A percentile compares a stretch with the other conserved stretches of the same genome.
These are phyloP conservation scores for Piscicola geometra DNA, from an alignment of 2,888 invertebrate genomes.

Conservation along the genomic window DNA sequence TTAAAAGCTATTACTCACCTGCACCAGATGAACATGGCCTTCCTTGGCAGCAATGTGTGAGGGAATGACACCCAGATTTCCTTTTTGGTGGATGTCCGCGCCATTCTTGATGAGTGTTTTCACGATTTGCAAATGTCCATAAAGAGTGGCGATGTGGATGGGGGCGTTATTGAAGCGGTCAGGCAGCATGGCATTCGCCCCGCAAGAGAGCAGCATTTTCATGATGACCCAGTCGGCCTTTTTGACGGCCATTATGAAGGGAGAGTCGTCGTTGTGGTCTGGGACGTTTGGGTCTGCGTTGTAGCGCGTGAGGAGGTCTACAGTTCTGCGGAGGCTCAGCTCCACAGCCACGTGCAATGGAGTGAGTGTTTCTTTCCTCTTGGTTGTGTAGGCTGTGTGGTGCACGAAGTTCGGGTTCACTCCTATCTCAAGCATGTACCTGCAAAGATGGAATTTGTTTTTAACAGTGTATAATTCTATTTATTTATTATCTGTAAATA, in stretches of 20 bases:
- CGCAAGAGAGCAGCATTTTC: constrained; percentile 44
- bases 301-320: constrained; percentile 41
- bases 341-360: constrained; percentile 45
- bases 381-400: constrained; percentile 44
- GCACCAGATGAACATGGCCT: constrained; percentile 45
- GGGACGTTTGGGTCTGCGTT: constrained; percentile 44
- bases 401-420: constrained; percentile 45
- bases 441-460: too few relatives aligned
- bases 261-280: constrained; percentile 45
- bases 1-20: constrained; percentile 33
- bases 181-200: constrained; percentile 43
- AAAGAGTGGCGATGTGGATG: constrained; percentile 44
- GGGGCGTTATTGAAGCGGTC: constrained; percentile 44
- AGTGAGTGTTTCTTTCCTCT: constrained; percentile 42
- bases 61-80: constrained; percentile 42
- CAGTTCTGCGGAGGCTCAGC: constrained; percentile 41
- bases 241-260: constrained; percentile 45
- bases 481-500: too few relatives aligned
- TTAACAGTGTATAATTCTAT: too few relatives aligned
- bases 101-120: constrained; percentile 43
- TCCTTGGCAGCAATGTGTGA: constrained; percentile 46
- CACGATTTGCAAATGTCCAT: constrained; percentile 45
- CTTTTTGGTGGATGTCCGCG: constrained; percentile 45
- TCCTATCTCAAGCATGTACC: constrained; percentile 44
- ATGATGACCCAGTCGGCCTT: constrained; percentile 43